Evolutionary conservation across 1,140 invertebrate genomes (phyloP).

Genomic region (Dreissena polymorpha): DNA sequence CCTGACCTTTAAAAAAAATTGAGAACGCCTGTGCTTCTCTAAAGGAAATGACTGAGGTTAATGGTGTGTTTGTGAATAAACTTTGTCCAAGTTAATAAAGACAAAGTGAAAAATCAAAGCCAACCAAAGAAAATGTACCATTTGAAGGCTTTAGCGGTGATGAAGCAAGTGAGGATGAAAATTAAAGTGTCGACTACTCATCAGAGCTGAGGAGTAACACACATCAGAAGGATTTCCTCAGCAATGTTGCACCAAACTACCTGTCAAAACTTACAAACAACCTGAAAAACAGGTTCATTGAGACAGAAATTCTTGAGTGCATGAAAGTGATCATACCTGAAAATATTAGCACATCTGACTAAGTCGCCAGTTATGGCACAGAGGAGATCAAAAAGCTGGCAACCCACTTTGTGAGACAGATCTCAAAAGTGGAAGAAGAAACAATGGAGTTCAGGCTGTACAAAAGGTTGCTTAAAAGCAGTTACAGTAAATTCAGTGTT

Average conservation of each 20-base stretch:
- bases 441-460: constrained; percentile 16
- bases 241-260: background rate
- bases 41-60: background rate
- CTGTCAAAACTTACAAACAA: background rate
- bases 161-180: background rate
- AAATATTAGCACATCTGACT: background rate
- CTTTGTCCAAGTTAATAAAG: background rate
- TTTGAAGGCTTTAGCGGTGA: constrained; percentile 4
- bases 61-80: constrained; percentile 7
- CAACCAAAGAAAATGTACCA: background rate
- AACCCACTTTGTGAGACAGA: too few species aligned
- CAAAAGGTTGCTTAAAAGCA: background rate
- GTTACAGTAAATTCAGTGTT: background rate
- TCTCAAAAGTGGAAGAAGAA: background rate
- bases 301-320: too few species aligned
- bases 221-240: background rate
- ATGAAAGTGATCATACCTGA: too few species aligned
- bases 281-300: constrained; percentile 11
- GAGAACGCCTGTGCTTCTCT: constrained; percentile 6
- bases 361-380: constrained; percentile 18
- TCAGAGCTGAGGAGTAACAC: background rate
- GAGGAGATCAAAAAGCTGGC: constrained; percentile 2
- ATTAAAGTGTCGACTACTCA: background rate
- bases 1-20: too few species aligned
- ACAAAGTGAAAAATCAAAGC: background rate